Conservation (phyloP, 2,797 vertebrate genomes). For the Alexandromys oeconomus region DNA sequence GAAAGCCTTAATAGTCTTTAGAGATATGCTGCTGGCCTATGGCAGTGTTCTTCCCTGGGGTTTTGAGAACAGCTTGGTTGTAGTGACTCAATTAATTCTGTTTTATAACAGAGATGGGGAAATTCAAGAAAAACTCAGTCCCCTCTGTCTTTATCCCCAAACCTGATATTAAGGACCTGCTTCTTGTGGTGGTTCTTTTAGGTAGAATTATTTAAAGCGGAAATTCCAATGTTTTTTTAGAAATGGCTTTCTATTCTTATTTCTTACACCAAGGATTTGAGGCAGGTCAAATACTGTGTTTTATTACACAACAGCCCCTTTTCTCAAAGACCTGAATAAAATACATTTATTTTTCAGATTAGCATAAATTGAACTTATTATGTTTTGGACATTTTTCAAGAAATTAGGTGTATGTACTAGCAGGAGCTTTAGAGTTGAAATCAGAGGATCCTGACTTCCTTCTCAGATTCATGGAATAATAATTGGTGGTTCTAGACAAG, state of each 20-base stretch:
- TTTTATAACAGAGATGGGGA: conserved; percentile 65
- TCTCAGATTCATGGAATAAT: neutral
- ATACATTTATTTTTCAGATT: conserved; percentile 72
- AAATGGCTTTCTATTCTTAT: conserved; percentile 54
- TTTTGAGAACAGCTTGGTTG: neutral
- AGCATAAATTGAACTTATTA: conserved; percentile 62
- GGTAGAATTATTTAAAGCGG: conserved; percentile 61
- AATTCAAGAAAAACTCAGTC: conserved; percentile 40
- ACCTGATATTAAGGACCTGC: conserved; percentile 53
- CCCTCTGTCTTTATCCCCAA: conserved; percentile 34
- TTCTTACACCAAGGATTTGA: conserved; percentile 56
- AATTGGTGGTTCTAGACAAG: neutral
- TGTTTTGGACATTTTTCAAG: conserved; percentile 66
- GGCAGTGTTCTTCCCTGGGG: conserved; percentile 6
- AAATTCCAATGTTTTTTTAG: conserved; percentile 65
- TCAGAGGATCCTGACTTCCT: neutral
- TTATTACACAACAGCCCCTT: conserved; percentile 32
- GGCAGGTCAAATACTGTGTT: conserved; percentile 66
- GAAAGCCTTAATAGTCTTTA: neutral
- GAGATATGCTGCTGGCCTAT: neutral
- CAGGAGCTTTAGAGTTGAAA: conserved; percentile 43
- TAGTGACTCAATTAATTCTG: conserved; percentile 62
- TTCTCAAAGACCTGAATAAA: conserved; percentile 48
- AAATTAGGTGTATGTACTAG: conserved; percentile 16
- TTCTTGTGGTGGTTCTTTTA: conserved; percentile 58